Base-by-base conservation (phyloP, 1,140 invertebrate species). In the Drosophila virilis region DNA sequence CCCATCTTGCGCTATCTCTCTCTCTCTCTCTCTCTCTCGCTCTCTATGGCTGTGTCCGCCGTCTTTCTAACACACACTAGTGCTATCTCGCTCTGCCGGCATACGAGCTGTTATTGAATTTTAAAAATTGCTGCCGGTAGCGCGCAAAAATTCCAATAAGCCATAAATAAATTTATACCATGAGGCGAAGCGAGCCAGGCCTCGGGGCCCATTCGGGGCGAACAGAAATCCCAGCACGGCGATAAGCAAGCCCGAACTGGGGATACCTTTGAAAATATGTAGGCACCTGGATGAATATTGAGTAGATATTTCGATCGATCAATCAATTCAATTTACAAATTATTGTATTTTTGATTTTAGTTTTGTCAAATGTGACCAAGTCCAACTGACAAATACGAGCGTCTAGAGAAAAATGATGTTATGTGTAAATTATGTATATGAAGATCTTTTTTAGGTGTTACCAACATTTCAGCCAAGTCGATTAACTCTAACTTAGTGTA, bases 121-220 rank as follows among this genome's bases (percentile, higher is more conserved):
- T 79, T 73, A 46, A 78, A 86, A 79, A 88, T 74, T 82, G 76
- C 72, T 86, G 76, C 83, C 83, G 83, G 83, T 86, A 88, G 83
- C 83, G 75, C 78, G 82, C 83, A 82, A 88, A 86, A 86, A 86
- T 86, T 86, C 83, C 83, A 86, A 86, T 86, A 88, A 88, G 86
- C 83, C 79, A 83, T 88, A 88, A 88, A 88, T 88, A 88, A 88
- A 88, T 88, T 83, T 88, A 70, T 79, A 88, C 84, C 88, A 88
- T 80, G 82, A 83, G 72, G 69, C 77, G 69, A 89, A 89, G 84
- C 83, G 79, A 88, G 83, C 82, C 79, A 82, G 65, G 83, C 82
- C 83, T 86, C 83, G 78, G 80, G 78, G 58, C 69, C 65, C 61
- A 77, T 85, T 82, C 76, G 79, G 77, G 81, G 74, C 73, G 58